Evolutionary conservation across 1,140 invertebrate species (phyloP).

Genomic region (Drosophila quadrilineata): DNA sequence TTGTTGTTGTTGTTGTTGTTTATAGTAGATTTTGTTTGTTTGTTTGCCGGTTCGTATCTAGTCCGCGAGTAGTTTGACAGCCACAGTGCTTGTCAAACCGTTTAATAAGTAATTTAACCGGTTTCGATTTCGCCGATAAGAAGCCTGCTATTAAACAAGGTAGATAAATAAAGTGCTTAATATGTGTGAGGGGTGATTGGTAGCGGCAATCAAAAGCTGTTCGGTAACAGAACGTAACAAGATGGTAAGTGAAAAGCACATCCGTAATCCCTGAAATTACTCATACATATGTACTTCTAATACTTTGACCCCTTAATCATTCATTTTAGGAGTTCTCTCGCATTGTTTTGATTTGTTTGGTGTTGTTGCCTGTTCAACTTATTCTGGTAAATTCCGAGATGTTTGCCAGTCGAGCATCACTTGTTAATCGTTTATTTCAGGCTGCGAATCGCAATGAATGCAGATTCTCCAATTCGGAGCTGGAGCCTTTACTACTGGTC

Average conservation of each 20-base stretch:
- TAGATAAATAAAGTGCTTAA: constrained; percentile 1
- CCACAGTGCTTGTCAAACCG: constrained; percentile 7
- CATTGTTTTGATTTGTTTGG: no score
- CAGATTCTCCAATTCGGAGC: neutral
- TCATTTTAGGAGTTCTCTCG: no score
- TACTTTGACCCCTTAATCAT: no score
- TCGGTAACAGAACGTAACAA: no score
- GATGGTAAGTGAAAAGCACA: no score
- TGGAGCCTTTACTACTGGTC: constrained; percentile 84
- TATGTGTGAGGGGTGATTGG: neutral
- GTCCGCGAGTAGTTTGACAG: constrained; percentile 16
- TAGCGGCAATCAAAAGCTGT: neutral
- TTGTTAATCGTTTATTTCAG: no score
- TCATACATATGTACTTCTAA: no score
- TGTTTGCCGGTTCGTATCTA: constrained; percentile 37
- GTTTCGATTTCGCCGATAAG: constrained; percentile 5
- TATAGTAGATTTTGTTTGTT: constrained; percentile 32
- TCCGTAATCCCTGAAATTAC: no score
- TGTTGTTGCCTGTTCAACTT: no score
- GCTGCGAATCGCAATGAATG: neutral
- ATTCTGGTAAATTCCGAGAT: no score
- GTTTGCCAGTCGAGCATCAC: no score
- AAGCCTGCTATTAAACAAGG: neutral
- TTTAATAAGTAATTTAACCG: constrained; percentile 20
- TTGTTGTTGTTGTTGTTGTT: constrained; percentile 26